Evolutionary conservation across 2,113 vertebrate genomes (phyloP).

Genomic region (Lipophrys pholis): DNA sequence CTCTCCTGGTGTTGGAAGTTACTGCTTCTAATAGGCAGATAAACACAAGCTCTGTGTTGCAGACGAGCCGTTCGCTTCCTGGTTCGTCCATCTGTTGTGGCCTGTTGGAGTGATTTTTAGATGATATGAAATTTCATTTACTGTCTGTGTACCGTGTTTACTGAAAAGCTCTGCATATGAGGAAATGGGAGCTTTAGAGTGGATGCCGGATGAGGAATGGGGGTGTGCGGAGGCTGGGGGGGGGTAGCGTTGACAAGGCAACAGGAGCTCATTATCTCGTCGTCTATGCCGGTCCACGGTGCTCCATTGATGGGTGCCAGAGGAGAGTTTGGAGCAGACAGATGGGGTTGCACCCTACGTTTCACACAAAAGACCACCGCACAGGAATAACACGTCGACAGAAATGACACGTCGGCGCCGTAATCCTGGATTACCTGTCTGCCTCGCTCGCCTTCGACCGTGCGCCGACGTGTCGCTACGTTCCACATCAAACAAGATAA

Average conservation of each 20-base stretch:
- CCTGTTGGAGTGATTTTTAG: slow-evolving; percentile 46
- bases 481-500: slow-evolving; percentile 55
- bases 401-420: slow-evolving; percentile 61
- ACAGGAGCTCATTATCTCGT: slow-evolving; percentile 77
- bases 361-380: slow-evolving; percentile 40
- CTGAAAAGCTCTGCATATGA: slow-evolving; percentile 44
- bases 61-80: background rate
- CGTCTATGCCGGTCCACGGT: slow-evolving; percentile 76
- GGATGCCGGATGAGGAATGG: slow-evolving; percentile 6
- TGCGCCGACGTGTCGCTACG: slow-evolving; percentile 14
- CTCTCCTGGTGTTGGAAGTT: too few relatives aligned
- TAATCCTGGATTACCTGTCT: slow-evolving; percentile 80
- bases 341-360: slow-evolving; percentile 52
- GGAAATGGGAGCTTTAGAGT: slow-evolving; percentile 40
- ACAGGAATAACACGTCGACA: slow-evolving; percentile 48
- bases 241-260: slow-evolving; percentile 75
- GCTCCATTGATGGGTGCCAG: slow-evolving; percentile 60
- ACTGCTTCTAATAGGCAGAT: too few relatives aligned
- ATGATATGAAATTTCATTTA: slow-evolving; percentile 57
- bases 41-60: too few relatives aligned
- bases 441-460: slow-evolving; percentile 14
- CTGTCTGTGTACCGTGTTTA: slow-evolving; percentile 60
- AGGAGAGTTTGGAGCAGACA: slow-evolving; percentile 62
- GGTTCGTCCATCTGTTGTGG: background rate
- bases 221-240: background rate